Evolutionary conservation across 2,113 vertebrate species (phyloP).

Genomic region (Scytalopus superciliaris): DNA sequence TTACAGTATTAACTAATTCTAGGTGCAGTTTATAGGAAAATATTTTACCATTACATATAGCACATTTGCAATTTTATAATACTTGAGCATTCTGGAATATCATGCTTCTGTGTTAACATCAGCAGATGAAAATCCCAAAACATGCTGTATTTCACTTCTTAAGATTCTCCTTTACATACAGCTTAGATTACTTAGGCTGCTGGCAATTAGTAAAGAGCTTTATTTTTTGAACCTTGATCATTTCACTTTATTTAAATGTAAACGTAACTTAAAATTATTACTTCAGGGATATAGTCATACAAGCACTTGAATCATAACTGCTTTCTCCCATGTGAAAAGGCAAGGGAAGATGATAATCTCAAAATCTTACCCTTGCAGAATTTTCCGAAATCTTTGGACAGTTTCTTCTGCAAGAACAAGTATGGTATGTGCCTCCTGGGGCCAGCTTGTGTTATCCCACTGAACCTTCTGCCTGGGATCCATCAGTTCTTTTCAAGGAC

Average conservation of each 20-base stretch:
- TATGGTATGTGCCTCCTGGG: rapidly evolving
- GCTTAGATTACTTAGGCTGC: not conserved
- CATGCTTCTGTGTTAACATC: not conserved
- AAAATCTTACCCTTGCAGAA: not conserved
- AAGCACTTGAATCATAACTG: not conserved
- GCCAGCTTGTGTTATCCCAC: not conserved
- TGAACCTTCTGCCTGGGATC: not conserved
- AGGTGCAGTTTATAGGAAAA: not conserved
- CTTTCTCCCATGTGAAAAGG: not conserved
- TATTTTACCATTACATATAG: not conserved
- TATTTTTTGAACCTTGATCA: not conserved
- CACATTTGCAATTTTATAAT: not conserved
- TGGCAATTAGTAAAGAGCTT: not conserved
- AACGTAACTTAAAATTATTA: not conserved
- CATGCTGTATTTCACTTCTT: not conserved
- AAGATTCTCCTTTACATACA: not conserved
- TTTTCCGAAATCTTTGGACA: not conserved
- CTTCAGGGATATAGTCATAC: not conserved
- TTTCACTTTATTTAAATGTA: not conserved
- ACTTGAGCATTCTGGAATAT: not conserved
- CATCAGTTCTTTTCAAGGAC: not conserved
- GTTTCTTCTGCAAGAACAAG: not conserved
- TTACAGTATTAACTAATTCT: not conserved
- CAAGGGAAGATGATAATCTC: not conserved
- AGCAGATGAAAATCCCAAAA: not conserved